Evolutionary conservation across 2,797 vertebrate species (phyloP).

Genomic region (Sebastes baramenuke): DNA sequence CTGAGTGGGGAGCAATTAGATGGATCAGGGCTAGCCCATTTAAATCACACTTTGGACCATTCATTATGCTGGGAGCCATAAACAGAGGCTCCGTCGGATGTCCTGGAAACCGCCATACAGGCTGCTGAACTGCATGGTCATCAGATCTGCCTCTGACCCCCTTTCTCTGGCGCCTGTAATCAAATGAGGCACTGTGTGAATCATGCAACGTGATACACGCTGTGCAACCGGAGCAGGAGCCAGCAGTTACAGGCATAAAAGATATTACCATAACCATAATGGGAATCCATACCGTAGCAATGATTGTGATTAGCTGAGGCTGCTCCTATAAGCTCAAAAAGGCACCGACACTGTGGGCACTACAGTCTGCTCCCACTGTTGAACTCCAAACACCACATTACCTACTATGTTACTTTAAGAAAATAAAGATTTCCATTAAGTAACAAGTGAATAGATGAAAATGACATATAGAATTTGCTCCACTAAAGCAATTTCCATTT

Average conservation of each 20-base stretch:
- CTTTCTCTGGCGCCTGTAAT: slow-evolving; percentile 67
- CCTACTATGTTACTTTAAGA: neutral
- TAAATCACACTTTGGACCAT: slow-evolving; percentile 61
- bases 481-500: slow-evolving; percentile 45
- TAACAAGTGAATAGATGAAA: slow-evolving; percentile 32
- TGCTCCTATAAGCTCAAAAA: neutral
- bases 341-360: neutral
- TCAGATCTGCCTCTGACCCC: slow-evolving; percentile 70
- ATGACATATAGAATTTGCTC: slow-evolving; percentile 38
- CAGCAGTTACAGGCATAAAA: slow-evolving; percentile 44
- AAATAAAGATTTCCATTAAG: slow-evolving; percentile 36
- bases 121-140: slow-evolving; percentile 59
- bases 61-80: slow-evolving; percentile 53
- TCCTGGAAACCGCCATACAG: slow-evolving; percentile 50
- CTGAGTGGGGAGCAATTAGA: slow-evolving; percentile 65
- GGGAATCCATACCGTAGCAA: slow-evolving; percentile 37
- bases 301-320: slow-evolving; percentile 17
- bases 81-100: slow-evolving; percentile 49
- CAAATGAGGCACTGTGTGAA: slow-evolving; percentile 69
- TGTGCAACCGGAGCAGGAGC: slow-evolving; percentile 40
- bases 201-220: slow-evolving; percentile 61
- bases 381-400: neutral
- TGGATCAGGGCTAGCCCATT: slow-evolving; percentile 51
- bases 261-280: slow-evolving; percentile 42
- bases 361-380: neutral